Conservation (phyloP, 2,888 invertebrate genomes). For the Caenorhabditis virilis region DNA sequence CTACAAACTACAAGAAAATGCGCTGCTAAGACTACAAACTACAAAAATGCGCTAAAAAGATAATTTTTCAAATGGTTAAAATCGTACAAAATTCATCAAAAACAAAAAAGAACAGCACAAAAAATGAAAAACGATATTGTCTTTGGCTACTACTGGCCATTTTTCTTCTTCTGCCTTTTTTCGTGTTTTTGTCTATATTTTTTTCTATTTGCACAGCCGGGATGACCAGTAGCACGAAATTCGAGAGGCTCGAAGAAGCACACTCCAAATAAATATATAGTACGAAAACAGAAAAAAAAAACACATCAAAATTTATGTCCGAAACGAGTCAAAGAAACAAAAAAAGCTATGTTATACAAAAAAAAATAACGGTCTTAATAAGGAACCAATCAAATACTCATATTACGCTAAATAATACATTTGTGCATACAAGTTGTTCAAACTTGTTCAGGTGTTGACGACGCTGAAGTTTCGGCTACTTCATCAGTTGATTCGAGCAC, state of each 20-base stretch:
- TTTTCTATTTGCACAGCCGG: background rate
- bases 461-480: constrained; percentile 8
- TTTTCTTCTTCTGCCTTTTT: too few species aligned
- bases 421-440: background rate
- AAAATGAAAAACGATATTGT: constrained; percentile 3
- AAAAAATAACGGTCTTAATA: too few species aligned
- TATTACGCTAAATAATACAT: too few species aligned
- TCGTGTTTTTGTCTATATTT: background rate
- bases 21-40: too few species aligned
- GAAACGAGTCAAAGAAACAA: background rate
- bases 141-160: background rate
- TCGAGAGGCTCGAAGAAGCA: background rate
- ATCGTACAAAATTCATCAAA: too few species aligned
- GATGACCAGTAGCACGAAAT: constrained; percentile 2
- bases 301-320: background rate
- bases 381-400: too few species aligned
- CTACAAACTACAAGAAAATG: too few species aligned
- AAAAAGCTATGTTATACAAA: constrained; percentile 1
- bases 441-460: constrained; percentile 21
- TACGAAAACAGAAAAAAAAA: constrained; percentile 2
- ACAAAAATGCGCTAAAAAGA: too few species aligned
- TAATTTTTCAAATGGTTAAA: too few species aligned
- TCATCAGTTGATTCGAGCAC: constrained; percentile 77
- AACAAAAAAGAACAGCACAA: background rate
- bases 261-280: background rate